phyloP scores from a whole-genome alignment of 1,140 invertebrate genomes.

The Condylostylus longicornis region DNA sequence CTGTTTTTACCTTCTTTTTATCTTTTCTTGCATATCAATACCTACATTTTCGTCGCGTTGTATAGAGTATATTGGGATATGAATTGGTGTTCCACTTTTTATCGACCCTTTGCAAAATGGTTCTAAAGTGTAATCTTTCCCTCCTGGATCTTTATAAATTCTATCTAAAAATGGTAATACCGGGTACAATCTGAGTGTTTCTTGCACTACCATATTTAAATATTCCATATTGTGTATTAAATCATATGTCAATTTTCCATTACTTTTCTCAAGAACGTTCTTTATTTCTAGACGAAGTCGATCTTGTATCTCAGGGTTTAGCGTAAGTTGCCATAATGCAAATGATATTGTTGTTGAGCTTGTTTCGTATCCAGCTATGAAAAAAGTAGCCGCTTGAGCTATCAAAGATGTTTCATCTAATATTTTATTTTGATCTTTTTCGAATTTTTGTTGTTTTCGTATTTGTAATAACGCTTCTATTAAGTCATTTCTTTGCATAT shows the following conservation, averaged over 20 bases:
- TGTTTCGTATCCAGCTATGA: slow-evolving; percentile 62
- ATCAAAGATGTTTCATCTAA: too few species aligned
- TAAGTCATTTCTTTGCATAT: slow-evolving; percentile 28
- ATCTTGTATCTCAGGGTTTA: slow-evolving; percentile 50
- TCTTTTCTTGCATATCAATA: background rate
- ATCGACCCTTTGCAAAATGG: slow-evolving; percentile 17
- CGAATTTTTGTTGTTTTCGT: slow-evolving; percentile 13
- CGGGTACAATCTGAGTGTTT: slow-evolving; percentile 29
- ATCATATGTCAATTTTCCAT: slow-evolving; percentile 42
- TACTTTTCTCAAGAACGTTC: slow-evolving; percentile 31
- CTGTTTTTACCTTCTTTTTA: slow-evolving; percentile 33
- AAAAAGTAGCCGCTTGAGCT: slow-evolving; percentile 52
- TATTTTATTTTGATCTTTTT: slow-evolving; percentile 19
- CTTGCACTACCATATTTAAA: slow-evolving; percentile 40
- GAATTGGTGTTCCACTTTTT: slow-evolving; percentile 20
- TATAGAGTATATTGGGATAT: slow-evolving; percentile 20
- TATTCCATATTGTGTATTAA: slow-evolving; percentile 45
- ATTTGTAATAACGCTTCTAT: slow-evolving; percentile 33
- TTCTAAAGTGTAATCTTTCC: slow-evolving; percentile 14
- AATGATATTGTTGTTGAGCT: slow-evolving; percentile 53
- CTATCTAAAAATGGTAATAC: slow-evolving; percentile 22
- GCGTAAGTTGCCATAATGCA: slow-evolving; percentile 47
- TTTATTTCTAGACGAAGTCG: slow-evolving; percentile 46
- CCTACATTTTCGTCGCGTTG: slow-evolving; percentile 26
- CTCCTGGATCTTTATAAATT: slow-evolving; percentile 11